Evolutionary conservation across 2,888 invertebrate genomes (phyloP).

Genomic region (Mythimna lalbum): DNA sequence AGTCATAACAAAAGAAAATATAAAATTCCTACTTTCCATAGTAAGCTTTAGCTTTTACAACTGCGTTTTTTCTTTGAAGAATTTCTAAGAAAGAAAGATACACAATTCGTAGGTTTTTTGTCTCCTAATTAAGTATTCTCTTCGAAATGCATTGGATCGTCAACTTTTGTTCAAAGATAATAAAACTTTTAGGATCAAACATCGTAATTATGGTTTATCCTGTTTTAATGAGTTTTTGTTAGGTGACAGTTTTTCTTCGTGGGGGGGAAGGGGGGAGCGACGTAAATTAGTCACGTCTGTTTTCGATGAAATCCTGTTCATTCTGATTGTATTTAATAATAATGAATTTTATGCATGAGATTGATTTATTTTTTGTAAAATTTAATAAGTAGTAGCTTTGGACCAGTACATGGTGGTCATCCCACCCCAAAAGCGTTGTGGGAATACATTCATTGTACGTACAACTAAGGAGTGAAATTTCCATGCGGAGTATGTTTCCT

Average conservation of each 20-base stretch:
- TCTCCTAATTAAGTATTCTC: slow-evolving; percentile 58
- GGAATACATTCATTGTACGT: no score
- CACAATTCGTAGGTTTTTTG: slow-evolving; percentile 20
- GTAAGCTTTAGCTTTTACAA: not conserved
- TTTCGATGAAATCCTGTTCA: not conserved
- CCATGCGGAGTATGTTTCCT: no score
- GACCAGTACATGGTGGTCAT: no score
- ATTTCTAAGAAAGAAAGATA: slow-evolving; percentile 9
- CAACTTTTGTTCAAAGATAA: slow-evolving; percentile 65
- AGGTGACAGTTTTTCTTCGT: slow-evolving; percentile 32
- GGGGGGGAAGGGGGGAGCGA: slow-evolving; percentile 5
- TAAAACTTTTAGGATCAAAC: slow-evolving; percentile 65
- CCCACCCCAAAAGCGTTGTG: no score
- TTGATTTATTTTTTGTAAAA: not conserved
- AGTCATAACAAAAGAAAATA: not conserved
- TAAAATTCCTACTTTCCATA: slow-evolving; percentile 10
- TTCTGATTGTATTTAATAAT: not conserved
- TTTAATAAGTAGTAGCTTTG: not conserved
- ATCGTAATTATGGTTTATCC: slow-evolving; percentile 61
- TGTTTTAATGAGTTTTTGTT: slow-evolving; percentile 66
- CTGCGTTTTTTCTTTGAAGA: slow-evolving; percentile 22
- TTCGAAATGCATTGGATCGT: slow-evolving; percentile 65
- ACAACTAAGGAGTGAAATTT: no score
- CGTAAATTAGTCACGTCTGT: slow-evolving; percentile 2
- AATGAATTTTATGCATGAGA: not conserved